phyloP scores from a whole-genome alignment of 2,888 invertebrate species.

The Tholera decimalis region DNA sequence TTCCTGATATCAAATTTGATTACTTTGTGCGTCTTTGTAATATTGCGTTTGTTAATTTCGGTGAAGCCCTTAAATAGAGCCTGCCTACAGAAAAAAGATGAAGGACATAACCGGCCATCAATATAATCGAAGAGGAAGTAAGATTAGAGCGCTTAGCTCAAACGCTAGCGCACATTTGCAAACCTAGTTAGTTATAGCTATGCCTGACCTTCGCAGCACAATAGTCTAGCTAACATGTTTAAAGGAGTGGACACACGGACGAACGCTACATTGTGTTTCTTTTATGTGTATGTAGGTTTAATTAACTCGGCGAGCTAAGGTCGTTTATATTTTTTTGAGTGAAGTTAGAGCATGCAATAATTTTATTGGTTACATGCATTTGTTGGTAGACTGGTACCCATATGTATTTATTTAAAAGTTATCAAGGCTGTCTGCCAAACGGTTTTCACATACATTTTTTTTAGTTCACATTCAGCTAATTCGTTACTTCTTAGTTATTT shows the following conservation, averaged over 20 bases:
- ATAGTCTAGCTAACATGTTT: conserved; percentile 79
- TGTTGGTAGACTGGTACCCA: too few species aligned
- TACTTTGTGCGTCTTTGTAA: neutral
- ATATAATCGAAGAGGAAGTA: conserved; percentile 55
- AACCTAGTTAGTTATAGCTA: conserved; percentile 71
- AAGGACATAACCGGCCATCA: conserved; percentile 6
- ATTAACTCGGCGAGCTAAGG: conserved; percentile 39
- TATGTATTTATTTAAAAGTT: neutral
- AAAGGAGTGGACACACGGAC: conserved; percentile 77
- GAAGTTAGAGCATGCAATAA: conserved; percentile 19
- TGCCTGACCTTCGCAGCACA: conserved; percentile 85
- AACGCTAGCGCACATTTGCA: conserved; percentile 64
- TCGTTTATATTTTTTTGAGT: conserved; percentile 31
- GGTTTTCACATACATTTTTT: neutral
- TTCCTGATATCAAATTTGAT: neutral
- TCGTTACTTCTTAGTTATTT: neutral
- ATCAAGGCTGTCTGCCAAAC: neutral
- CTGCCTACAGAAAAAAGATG: neutral
- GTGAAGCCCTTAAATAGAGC: neutral
- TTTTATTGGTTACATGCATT: conserved; percentile 8
- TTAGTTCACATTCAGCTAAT: neutral
- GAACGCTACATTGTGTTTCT: conserved; percentile 56
- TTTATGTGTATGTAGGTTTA: conserved; percentile 44
- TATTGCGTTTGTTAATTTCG: neutral
- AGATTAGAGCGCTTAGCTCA: conserved; percentile 51